phyloP scores from a whole-genome alignment of 2,888 invertebrate species.

The Pollenia labialis region DNA sequence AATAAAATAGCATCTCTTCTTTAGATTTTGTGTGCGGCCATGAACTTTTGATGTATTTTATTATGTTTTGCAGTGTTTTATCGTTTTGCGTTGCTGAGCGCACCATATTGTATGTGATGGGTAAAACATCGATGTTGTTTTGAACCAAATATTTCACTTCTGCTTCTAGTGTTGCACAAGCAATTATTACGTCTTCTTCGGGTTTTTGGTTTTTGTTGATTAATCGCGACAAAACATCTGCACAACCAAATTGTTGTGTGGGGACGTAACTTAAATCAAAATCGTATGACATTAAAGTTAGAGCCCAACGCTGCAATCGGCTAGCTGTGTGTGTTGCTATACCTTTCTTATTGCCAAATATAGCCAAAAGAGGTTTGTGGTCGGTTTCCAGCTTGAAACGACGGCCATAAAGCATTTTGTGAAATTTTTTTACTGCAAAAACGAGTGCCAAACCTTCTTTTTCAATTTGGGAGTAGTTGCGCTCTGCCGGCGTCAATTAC shows the following conservation, averaged over 20 bases:
- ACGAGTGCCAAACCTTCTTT: constrained; percentile 70
- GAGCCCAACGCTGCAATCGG: constrained; percentile 64
- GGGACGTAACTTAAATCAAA: constrained; percentile 59
- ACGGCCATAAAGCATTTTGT: constrained; percentile 69
- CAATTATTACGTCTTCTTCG: constrained; percentile 69
- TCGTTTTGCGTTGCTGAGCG: constrained; percentile 42
- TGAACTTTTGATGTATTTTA: background rate
- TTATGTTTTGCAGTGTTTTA: constrained; percentile 27
- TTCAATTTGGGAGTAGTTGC: constrained; percentile 69
- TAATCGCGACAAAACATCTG: no score
- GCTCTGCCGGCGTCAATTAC: constrained; percentile 64
- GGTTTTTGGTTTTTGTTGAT: background rate
- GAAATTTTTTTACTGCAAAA: constrained; percentile 71
- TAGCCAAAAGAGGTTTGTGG: constrained; percentile 80
- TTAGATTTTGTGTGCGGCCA: background rate
- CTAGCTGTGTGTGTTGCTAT: constrained; percentile 74
- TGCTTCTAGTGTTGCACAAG: constrained; percentile 59
- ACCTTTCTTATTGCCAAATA: constrained; percentile 78
- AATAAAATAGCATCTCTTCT: constrained; percentile 4
- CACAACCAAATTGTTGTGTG: no score
- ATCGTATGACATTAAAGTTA: constrained; percentile 64
- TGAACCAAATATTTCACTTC: background rate
- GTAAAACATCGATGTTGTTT: constrained; percentile 9
- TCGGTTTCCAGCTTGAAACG: constrained; percentile 77
- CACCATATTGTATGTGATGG: constrained; percentile 13